A percentile compares a stretch with the other conserved stretches of the same genome.
Conservation (phyloP, 2,797 vertebrate genomes). For the Odontamblyopus lacepedii region DNA sequence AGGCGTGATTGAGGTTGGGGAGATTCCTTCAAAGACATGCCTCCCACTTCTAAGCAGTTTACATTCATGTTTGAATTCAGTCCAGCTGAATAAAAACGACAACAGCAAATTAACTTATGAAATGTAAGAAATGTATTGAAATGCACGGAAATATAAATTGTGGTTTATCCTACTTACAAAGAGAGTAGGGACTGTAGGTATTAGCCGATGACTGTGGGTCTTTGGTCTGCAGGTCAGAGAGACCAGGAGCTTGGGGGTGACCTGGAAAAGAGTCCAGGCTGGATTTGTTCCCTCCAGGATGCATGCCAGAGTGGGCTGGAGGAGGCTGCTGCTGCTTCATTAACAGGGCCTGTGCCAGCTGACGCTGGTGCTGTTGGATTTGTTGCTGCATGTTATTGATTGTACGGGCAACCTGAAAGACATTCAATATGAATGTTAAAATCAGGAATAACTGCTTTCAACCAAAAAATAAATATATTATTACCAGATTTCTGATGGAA, state of each 20-base stretch:
- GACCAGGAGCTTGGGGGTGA: slow-evolving; percentile 88
- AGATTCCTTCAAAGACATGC: slow-evolving; percentile 91
- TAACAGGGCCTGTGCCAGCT: slow-evolving; percentile 98
- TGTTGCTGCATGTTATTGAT: slow-evolving; percentile 99
- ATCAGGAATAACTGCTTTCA: background rate
- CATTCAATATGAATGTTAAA: slow-evolving; percentile 44
- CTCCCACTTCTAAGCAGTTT: slow-evolving; percentile 92
- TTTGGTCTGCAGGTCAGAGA: slow-evolving; percentile 98
- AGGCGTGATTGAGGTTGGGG: slow-evolving; percentile 96
- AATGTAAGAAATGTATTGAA: background rate
- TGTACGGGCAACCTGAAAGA: slow-evolving; percentile 95
- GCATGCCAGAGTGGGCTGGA: slow-evolving; percentile 80
- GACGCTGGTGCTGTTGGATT: slow-evolving; percentile 99
- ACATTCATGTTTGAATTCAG: slow-evolving; percentile 95
- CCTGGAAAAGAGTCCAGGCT: slow-evolving; percentile 91
- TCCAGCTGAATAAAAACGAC: slow-evolving; percentile 78
- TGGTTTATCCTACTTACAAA: slow-evolving; percentile 80
- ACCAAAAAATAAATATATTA: too few relatives aligned
- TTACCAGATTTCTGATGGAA: background rate
- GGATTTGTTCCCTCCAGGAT: slow-evolving; percentile 88
- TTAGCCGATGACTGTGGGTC: slow-evolving; percentile 94
- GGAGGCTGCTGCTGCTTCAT: slow-evolving; percentile 95
- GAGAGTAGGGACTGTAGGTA: slow-evolving; percentile 90
- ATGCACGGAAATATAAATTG: background rate
- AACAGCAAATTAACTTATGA: slow-evolving; percentile 11